These are phyloP conservation scores for Melanotaenia duboulayi DNA, from an alignment of 2,113 vertebrate species.

Conservation along the genomic window DNA sequence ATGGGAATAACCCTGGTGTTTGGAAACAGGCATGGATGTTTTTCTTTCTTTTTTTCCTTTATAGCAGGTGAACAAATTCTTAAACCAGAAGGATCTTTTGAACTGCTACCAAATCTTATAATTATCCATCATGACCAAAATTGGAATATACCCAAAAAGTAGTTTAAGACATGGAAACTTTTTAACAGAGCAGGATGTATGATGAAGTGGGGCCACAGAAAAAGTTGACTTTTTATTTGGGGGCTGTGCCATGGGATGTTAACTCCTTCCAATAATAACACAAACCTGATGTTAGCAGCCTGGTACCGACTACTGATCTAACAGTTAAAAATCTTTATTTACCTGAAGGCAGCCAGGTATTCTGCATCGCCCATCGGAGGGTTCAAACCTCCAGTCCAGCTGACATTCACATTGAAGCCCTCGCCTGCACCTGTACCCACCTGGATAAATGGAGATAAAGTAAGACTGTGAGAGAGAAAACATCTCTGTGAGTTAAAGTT, in stretches of 20 bases:
- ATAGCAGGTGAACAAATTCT: background rate
- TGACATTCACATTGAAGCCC: constrained; percentile 93
- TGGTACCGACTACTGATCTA: background rate
- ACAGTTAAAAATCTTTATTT: constrained; percentile 2
- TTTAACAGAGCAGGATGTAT: background rate
- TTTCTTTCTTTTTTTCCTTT: background rate
- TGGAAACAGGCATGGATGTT: background rate
- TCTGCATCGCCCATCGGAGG: constrained; percentile 95
- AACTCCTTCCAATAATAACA: background rate
- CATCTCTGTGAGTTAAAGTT: constrained; percentile 17
- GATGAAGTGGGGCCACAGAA: background rate
- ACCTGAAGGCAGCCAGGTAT: constrained; percentile 97
- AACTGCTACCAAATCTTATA: background rate
- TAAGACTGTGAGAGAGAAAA: constrained; percentile 1
- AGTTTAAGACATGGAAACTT: background rate
- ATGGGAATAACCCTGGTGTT: too few relatives aligned
- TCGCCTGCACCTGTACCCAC: constrained; percentile 87
- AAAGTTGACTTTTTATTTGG: background rate
- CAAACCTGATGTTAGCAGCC: background rate
- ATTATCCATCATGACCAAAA: background rate
- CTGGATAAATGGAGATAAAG: constrained; percentile 69
- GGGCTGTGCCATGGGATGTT: background rate
- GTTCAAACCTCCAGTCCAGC: constrained; percentile 90
- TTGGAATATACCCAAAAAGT: background rate
- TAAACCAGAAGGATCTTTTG: background rate